phyloP scores from a whole-genome alignment of 2,797 vertebrate genomes.

The Urophycis tenuis region DNA sequence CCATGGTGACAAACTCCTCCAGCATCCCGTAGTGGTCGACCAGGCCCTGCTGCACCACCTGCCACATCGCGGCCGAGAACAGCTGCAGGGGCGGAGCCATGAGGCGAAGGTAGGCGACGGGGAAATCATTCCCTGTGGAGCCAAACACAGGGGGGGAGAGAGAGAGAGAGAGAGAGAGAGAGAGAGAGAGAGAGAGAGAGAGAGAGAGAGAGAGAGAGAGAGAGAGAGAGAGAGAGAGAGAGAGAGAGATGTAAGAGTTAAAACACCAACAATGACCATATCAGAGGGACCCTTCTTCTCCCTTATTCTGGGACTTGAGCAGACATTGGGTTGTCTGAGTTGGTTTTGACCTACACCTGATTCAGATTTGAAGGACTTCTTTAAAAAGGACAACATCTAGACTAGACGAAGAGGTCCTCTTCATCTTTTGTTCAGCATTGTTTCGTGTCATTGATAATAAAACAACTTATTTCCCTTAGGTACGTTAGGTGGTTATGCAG shows the following conservation, averaged over 20 bases:
- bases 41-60: slow-evolving; percentile 62
- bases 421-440: background rate
- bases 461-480: background rate
- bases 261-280: background rate
- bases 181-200: background rate
- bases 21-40: slow-evolving; percentile 71
- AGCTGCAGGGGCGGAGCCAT: slow-evolving; percentile 69
- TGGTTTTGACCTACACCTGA: background rate
- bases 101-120: slow-evolving; percentile 60
- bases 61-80: slow-evolving; percentile 72
- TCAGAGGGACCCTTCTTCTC: background rate
- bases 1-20: slow-evolving; percentile 70
- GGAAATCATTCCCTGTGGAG: slow-evolving; percentile 55
- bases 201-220: too few species aligned
- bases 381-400: too few species aligned
- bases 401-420: too few species aligned
- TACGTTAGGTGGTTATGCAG: background rate
- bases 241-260: too few species aligned
- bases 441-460: background rate
- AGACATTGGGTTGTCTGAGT: background rate
- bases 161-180: background rate
- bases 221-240: too few species aligned
- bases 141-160: slow-evolving; percentile 1
- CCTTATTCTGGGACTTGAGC: background rate
- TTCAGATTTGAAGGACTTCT: background rate